phyloP scores from a whole-genome alignment of 2,797 vertebrate genomes.

The Vespertilio murinus region DNA sequence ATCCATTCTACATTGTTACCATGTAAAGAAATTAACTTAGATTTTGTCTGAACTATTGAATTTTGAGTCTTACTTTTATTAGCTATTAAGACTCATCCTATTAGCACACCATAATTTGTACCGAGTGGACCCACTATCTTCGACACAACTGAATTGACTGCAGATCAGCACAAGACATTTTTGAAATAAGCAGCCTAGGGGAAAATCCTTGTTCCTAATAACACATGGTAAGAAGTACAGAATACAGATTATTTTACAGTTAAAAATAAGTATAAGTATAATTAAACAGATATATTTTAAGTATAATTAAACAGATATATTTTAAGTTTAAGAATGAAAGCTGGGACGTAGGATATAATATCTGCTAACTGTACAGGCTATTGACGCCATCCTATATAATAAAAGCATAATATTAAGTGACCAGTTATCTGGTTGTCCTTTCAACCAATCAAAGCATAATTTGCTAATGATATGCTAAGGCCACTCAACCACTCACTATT shows the following conservation, averaged over 20 bases:
- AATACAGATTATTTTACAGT: background rate
- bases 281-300: background rate
- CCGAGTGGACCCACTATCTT: background rate
- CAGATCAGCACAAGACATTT: background rate
- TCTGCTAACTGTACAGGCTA: background rate
- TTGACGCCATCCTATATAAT: background rate
- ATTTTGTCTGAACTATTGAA: background rate
- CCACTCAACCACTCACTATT: too few relatives aligned
- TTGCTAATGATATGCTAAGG: too few relatives aligned
- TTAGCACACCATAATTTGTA: background rate
- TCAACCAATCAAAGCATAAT: too few relatives aligned
- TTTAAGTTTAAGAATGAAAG: background rate
- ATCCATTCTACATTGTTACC: fast-evolving
- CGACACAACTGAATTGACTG: background rate
- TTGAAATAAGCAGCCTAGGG: background rate
- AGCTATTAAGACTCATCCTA: background rate
- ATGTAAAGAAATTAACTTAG: background rate
- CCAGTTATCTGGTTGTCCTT: too few relatives aligned
- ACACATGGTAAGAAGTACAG: background rate
- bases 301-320: background rate
- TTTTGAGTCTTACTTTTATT: background rate
- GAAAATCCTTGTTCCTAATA: background rate
- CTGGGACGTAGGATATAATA: background rate
- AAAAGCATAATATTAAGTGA: too few relatives aligned
- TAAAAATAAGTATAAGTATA: background rate